phyloP scores from a whole-genome alignment of 1,140 invertebrate genomes.

The Proales similis region DNA sequence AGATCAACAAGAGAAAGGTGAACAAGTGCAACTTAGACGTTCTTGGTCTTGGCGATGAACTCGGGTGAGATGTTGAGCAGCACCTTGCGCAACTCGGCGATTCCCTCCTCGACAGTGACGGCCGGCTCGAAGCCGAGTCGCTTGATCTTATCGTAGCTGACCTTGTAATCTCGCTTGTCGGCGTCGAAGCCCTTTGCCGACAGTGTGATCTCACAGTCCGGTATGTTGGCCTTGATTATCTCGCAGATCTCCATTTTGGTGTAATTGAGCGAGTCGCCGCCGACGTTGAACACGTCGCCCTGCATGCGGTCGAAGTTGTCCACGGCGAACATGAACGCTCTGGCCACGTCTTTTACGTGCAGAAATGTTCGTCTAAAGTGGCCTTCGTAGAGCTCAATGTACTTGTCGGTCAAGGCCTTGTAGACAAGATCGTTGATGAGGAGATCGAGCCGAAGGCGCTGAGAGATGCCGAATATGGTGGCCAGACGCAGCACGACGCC shows the following conservation, averaged over 20 bases:
- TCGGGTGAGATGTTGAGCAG: constrained; percentile 41
- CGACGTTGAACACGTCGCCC: constrained; percentile 43
- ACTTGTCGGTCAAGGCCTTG: constrained; percentile 38
- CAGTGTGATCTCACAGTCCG: constrained; percentile 30
- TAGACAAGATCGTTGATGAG: constrained; percentile 42
- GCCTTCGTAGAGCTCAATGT: constrained; percentile 41
- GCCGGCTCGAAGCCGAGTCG: constrained; percentile 41
- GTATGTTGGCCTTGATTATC: constrained; percentile 39
- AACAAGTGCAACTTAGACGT: constrained; percentile 38
- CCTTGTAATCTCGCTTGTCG: constrained; percentile 41
- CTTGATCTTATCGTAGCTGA: constrained; percentile 43
- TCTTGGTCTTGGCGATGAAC: constrained; percentile 41
- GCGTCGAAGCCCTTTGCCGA: constrained; percentile 26
- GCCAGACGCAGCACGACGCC: constrained; percentile 42
- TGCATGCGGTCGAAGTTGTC: constrained; percentile 41
- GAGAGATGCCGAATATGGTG: constrained; percentile 43
- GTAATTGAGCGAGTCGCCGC: constrained; percentile 43
- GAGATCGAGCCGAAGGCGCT: constrained; percentile 43
- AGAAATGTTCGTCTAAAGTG: constrained; percentile 43
- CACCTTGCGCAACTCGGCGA: constrained; percentile 40
- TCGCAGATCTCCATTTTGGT: constrained; percentile 41
- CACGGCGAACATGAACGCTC: constrained; percentile 42
- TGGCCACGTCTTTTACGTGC: constrained; percentile 42
- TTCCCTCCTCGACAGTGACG: constrained; percentile 41
- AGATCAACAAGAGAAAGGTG: too few relatives aligned